These are phyloP conservation scores for Macrobrachium nipponense DNA, from an alignment of 1,140 invertebrate genomes.

Conservation along the genomic window DNA sequence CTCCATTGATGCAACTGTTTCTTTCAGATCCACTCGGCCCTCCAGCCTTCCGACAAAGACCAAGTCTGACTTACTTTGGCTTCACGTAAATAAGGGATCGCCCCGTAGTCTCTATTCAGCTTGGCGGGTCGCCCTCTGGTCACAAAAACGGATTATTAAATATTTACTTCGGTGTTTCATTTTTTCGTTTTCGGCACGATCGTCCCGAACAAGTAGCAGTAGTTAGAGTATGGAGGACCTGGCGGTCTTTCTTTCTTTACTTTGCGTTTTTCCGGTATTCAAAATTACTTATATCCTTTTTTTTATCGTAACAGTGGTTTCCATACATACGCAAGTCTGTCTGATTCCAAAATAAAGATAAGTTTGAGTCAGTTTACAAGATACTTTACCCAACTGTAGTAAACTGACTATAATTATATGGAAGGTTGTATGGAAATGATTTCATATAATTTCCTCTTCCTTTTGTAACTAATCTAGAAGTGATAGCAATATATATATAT, in stretches of 20 bases:
- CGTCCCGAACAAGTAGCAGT: neutral
- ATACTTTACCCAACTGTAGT: too few relatives aligned
- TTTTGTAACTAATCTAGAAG: too few relatives aligned
- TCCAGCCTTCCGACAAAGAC: constrained; percentile 43
- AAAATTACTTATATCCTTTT: too few relatives aligned
- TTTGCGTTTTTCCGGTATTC: neutral
- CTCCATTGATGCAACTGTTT: constrained; percentile 56
- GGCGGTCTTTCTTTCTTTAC: neutral
- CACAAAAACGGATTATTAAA: constrained; percentile 34
- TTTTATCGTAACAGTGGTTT: too few relatives aligned
- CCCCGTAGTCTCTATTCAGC: constrained; percentile 52
- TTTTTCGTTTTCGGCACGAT: constrained; percentile 1
- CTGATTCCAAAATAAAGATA: too few relatives aligned
- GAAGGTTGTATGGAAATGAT: too few relatives aligned
- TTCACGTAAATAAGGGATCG: constrained; percentile 57
- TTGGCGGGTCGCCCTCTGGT: constrained; percentile 27
- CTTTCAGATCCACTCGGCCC: constrained; percentile 42
- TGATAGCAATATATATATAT: too few relatives aligned
- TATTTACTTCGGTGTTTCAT: constrained; percentile 26
- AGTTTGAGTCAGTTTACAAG: too few relatives aligned
- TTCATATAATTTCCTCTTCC: too few relatives aligned
- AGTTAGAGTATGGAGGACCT: neutral
- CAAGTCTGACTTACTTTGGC: constrained; percentile 56
- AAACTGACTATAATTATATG: too few relatives aligned
- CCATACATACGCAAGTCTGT: neutral